Evolutionary conservation across 2,888 invertebrate species (phyloP), one percentile per base, ranked within the genome.

Genomic region (Apamea monoglypha): DNA sequence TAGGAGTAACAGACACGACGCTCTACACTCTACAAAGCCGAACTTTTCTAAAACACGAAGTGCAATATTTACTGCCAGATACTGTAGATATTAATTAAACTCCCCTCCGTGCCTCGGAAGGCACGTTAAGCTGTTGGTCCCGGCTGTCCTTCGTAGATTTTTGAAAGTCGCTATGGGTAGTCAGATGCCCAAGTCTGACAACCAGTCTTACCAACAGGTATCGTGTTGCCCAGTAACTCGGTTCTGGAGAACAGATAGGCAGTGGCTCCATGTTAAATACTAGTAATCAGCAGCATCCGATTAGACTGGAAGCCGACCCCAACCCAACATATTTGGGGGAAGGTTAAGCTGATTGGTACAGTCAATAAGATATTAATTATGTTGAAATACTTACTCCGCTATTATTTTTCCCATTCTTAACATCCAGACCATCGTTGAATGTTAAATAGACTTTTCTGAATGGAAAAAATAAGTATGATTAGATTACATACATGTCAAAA

Each of bases 371-470:
- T 74, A 72, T 50, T 25, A 44, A 77, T 40, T 67, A 76, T 75
- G 56, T 59, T 56, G 40, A 73, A 21, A 70, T 74, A 94, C 94
- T 95, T 94, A 91, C 97, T 88, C 94, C 94, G 87, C 91, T 94
- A 85, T 88, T 94, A 63, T 85, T 94, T 89, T 87, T 94, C 86
- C 88, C 90, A 40, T 81, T 76, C 90, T 90, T 86, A 77, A 89
- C 32, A 84, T 89, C 78, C 86, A 90, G 81, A 21, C 94, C 93
- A 59, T 96, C 96, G 70, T 96, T 95, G 92, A 98, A 98, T 12
- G 98, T 97, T 6, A 98, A 95, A 91, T 97, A 98, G 3, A 98
- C 96, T 95, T 98, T 98, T 75, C 97, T 97, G 74, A 85, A 94
- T 96, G 83, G 91, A 92, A 59, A 92, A 91, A 25, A 92, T 84